Evolutionary conservation across 2,888 invertebrate species (phyloP).

Genomic region (Laspeyria flexula): DNA sequence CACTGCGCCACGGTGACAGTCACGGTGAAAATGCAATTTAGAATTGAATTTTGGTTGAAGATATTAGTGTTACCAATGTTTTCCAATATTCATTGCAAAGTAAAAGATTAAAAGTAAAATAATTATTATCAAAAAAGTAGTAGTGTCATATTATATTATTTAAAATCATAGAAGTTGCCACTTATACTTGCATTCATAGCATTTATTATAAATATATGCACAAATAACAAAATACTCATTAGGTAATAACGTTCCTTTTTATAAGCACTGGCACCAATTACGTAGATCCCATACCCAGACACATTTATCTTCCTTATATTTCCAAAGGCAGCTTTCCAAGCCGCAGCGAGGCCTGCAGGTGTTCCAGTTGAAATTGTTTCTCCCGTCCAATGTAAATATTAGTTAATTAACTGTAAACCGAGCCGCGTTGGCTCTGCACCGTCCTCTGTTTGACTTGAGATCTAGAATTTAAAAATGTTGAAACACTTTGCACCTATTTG

Average conservation of each 20-base stretch:
- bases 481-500: conserved; percentile 19
- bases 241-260: neutral
- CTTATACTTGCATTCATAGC: too few relatives aligned
- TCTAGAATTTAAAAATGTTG: conserved; percentile 41
- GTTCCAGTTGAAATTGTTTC: conserved; percentile 75
- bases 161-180: too few relatives aligned
- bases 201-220: too few relatives aligned
- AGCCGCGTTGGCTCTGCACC: conserved; percentile 48
- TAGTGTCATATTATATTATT: too few relatives aligned
- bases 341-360: conserved; percentile 70
- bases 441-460: conserved; percentile 52
- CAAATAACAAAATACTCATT: too few relatives aligned
- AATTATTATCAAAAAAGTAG: too few relatives aligned
- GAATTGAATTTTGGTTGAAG: too few relatives aligned
- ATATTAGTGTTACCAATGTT: too few relatives aligned
- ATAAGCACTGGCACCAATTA: conserved; percentile 1
- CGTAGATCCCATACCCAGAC: conserved; percentile 12
- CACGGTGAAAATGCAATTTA: too few relatives aligned
- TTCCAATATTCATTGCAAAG: too few relatives aligned
- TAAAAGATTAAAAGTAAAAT: too few relatives aligned
- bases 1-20: too few relatives aligned
- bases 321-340: conserved; percentile 60
- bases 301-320: conserved; percentile 42
- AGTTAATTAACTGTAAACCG: conserved; percentile 83
- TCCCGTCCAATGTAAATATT: conserved; percentile 79